A percentile compares a stretch with the other conserved stretches of the same genome.
phyloP scores from a whole-genome alignment of 1,140 invertebrate species.

The Neelides sp. region DNA sequence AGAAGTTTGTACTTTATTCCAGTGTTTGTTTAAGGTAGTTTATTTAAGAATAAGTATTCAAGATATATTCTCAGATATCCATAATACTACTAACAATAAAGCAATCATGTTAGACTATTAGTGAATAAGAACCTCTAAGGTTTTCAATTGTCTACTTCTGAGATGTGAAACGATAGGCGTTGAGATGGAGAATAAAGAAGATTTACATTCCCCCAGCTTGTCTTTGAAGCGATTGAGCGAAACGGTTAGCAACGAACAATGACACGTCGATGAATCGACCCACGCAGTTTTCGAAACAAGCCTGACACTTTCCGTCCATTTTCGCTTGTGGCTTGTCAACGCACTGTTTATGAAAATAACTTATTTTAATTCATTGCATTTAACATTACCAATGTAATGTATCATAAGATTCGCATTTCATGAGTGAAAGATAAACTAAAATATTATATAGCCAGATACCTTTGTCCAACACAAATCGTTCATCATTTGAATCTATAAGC shows the following conservation, averaged over 20 bases:
- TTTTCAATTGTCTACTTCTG: background rate
- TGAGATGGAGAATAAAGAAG: background rate
- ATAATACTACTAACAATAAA: background rate
- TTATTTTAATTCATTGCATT: too few relatives aligned
- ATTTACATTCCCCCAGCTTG: slow-evolving; percentile 30
- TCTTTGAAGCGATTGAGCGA: slow-evolving; percentile 65
- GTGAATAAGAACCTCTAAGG: background rate
- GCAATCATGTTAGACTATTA: background rate
- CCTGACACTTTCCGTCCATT: slow-evolving; percentile 74
- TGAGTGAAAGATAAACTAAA: too few relatives aligned
- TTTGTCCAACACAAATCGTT: slow-evolving; percentile 89
- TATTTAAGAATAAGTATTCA: background rate
- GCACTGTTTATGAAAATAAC: too few relatives aligned
- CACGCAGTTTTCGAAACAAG: slow-evolving; percentile 82
- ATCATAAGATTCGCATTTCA: too few relatives aligned
- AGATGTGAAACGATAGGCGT: background rate
- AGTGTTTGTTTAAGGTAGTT: background rate
- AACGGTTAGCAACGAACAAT: slow-evolving; percentile 67
- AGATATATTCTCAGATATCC: background rate
- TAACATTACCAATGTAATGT: too few relatives aligned
- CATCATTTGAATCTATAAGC: slow-evolving; percentile 71
- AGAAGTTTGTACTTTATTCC: background rate
- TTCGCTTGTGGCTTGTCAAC: slow-evolving; percentile 74
- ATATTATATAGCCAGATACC: too few relatives aligned
- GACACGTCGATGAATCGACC: slow-evolving; percentile 88